Evolutionary conservation across 2,888 invertebrate genomes (phyloP).

Genomic region (Lepidonotus clava): DNA sequence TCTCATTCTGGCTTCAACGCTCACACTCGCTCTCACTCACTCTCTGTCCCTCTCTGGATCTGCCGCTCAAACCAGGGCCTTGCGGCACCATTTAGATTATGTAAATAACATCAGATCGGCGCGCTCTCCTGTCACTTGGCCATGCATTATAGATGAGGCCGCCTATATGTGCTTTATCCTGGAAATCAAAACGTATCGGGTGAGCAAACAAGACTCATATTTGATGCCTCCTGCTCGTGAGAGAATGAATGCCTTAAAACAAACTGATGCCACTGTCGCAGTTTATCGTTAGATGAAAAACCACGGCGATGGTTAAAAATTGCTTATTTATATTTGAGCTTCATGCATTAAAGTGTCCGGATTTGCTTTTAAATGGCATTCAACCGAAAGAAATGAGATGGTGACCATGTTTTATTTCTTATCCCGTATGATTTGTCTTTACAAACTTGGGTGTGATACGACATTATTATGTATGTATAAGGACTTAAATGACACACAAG

Average conservation of each 20-base stretch:
- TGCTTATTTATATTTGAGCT: too few species aligned
- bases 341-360: too few species aligned
- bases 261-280: not conserved
- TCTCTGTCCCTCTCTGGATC: not conserved
- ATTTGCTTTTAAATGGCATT: too few species aligned
- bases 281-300: too few species aligned
- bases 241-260: not conserved
- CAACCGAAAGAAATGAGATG: too few species aligned
- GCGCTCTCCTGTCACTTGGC: constrained; percentile 42
- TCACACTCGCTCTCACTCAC: not conserved
- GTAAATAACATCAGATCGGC: constrained; percentile 42
- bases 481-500: too few species aligned
- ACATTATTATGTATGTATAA: too few species aligned
- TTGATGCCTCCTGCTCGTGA: constrained; percentile 34
- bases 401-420: too few species aligned
- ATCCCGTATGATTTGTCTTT: too few species aligned
- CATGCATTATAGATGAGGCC: constrained; percentile 48
- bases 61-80: constrained; percentile 12
- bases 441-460: too few species aligned
- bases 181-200: constrained; percentile 51
- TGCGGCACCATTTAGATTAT: constrained; percentile 51
- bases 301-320: too few species aligned
- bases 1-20: not conserved
- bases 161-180: constrained; percentile 48
- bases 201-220: constrained; percentile 47